phyloP scores from a whole-genome alignment of 23 tunicate species.

The Halocynthia roretzi region DNA sequence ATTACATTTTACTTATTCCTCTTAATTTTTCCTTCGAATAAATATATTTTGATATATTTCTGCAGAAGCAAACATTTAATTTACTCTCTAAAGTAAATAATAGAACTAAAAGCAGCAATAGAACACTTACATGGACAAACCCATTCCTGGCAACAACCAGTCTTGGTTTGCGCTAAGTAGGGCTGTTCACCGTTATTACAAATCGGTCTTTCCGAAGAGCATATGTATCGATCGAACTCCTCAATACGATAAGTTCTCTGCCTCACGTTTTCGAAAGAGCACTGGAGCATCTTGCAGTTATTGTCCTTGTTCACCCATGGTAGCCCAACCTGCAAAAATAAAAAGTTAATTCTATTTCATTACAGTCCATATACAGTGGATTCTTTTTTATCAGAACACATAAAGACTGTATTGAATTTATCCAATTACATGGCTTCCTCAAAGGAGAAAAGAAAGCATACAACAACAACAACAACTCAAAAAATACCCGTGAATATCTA shows the following conservation, averaged over 20 bases:
- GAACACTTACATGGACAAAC: slow-evolving; percentile 58
- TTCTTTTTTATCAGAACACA: too few species aligned
- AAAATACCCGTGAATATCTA: too few species aligned
- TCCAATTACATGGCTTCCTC: too few species aligned
- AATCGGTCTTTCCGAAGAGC: slow-evolving; percentile 21
- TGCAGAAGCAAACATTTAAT: too few species aligned
- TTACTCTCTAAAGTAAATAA: too few species aligned
- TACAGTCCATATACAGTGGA: too few species aligned
- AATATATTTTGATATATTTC: too few species aligned
- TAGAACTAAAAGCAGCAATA: not conserved
- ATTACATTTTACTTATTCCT: too few species aligned
- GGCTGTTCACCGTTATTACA: slow-evolving; percentile 39
- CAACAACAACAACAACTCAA: too few species aligned
- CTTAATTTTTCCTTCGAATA: too few species aligned
- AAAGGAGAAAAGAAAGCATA: too few species aligned
- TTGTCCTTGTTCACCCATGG: slow-evolving; percentile 50
- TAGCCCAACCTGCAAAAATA: slow-evolving; percentile 30
- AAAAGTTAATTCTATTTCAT: not conserved
- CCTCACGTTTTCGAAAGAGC: slow-evolving; percentile 30
- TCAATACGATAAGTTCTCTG: slow-evolving; percentile 37
- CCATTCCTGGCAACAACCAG: slow-evolving; percentile 53
- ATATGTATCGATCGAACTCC: slow-evolving; percentile 29
- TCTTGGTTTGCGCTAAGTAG: slow-evolving; percentile 40
- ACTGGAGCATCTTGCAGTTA: slow-evolving; percentile 48
- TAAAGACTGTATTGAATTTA: too few species aligned